Evolutionary conservation across 37 sponge, comb jelly and placozoan genomes (phyloP), one percentile per base, ranked within the genome.

Genomic region (Geodia barretti): DNA sequence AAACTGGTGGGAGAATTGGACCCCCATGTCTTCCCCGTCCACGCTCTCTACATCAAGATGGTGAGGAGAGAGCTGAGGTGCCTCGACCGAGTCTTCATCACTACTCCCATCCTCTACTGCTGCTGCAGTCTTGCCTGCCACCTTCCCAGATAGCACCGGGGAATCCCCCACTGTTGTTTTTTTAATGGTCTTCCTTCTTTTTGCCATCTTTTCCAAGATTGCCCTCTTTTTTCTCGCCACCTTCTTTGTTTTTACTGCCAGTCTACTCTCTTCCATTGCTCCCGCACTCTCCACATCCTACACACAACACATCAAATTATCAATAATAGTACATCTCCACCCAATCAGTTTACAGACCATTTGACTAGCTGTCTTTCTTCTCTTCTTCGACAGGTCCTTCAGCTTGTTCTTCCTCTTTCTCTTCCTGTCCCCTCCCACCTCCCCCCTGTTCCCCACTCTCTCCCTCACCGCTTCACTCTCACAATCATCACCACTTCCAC

Each of bases 1-100:
- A 68, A 91, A 91, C 28, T 65, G 74, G 17, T 41, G 21, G 26
- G 32, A 39, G 34, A 91, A 91, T 39, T 87, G 92, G 19, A 30
- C 23, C 38, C 34, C 24, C 79, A 69, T 68, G 1, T 34, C 35
- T 23, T 7, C 54, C 7, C 54, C 54, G 14, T 47, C 54, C 54
- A 47, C 54, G 14, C 54, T 47, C 11, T 47, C 11, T 17, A 47
- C 54, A 17, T 47, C 54, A 47, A 47, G 54, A 14, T 47, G 54
- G 7, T 47, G 7, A 14, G 54, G 54, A 47, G 54, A 47, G 54
- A 14, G 11, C 14, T 7, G 54, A 47, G 14, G 54, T 47, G 54
- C 11, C 14, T 47, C 14, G 29, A 41, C 25, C 21, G 21, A 9
- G 40, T 40, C 35, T 7, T 39, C 32, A 64, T 62, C 47, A 20